Evolutionary conservation across 1,140 invertebrate species (phyloP).

Genomic region (Neodiprion fabricii): DNA sequence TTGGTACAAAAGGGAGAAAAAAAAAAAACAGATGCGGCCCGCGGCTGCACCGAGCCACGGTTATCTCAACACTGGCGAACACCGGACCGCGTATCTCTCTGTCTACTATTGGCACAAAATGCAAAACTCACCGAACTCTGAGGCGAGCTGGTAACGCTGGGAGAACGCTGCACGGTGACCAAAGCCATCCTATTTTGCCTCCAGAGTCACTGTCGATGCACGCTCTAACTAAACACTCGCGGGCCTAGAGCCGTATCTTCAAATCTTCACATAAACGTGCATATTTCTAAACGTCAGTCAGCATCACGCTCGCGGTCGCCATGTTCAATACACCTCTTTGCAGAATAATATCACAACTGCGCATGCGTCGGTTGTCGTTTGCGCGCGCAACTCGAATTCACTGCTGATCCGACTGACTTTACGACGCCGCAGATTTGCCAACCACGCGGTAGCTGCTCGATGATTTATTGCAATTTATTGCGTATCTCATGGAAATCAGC

Average conservation of each 20-base stretch:
- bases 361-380: constrained; percentile 25
- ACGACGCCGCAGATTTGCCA: too few relatives aligned
- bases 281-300: constrained; percentile 55
- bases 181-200: constrained; percentile 65
- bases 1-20: too few relatives aligned
- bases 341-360: constrained; percentile 23
- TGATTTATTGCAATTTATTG: too few relatives aligned
- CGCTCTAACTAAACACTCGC: constrained; percentile 42
- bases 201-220: constrained; percentile 22
- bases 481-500: too few relatives aligned
- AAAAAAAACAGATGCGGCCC: too few relatives aligned
- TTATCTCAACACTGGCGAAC: background rate
- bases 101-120: constrained; percentile 5
- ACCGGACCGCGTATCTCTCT: constrained; percentile 13
- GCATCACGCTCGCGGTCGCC: constrained; percentile 54
- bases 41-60: too few relatives aligned
- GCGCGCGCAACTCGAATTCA: constrained; percentile 21
- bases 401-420: too few relatives aligned
- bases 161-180: constrained; percentile 74
- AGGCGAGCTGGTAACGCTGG: constrained; percentile 71
- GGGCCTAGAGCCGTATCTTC: constrained; percentile 46
- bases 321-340: constrained; percentile 51
- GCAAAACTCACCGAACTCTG: constrained; percentile 66
- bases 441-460: too few relatives aligned
- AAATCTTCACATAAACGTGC: constrained; percentile 48